These are phyloP conservation scores for Campylomormyrus numenius DNA, from an alignment of 2,113 vertebrate genomes.

Conservation along the genomic window DNA sequence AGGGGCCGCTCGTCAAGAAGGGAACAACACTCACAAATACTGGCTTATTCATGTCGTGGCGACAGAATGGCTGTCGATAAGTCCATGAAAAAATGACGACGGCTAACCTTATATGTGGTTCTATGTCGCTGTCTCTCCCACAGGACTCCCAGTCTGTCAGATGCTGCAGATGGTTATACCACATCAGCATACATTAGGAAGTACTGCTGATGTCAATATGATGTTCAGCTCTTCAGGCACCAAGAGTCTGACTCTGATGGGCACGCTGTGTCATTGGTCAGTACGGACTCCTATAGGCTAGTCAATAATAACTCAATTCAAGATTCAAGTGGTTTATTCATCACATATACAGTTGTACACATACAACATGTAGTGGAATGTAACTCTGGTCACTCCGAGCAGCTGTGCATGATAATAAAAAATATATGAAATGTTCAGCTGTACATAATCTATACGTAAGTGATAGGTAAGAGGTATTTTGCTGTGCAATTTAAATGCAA, in stretches of 20 bases:
- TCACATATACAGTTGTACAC: too few species aligned
- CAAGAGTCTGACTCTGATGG: neutral
- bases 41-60: neutral
- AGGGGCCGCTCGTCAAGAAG: neutral
- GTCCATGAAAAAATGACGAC: neutral
- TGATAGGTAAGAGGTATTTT: too few species aligned
- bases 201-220: neutral
- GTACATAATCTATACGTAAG: too few species aligned
- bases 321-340: too few species aligned
- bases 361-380: too few species aligned
- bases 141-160: neutral
- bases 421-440: too few species aligned
- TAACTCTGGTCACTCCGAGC: too few species aligned
- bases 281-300: neutral
- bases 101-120: neutral
- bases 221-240: neutral
- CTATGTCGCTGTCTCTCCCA: neutral
- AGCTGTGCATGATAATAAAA: too few species aligned
- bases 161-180: neutral
- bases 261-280: neutral
- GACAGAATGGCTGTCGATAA: neutral
- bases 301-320: neutral
- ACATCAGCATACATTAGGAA: too few species aligned
- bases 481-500: too few species aligned
- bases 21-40: neutral